Conservation (phyloP, 2,797 vertebrate species). For the Trachops cirrhosus region DNA sequence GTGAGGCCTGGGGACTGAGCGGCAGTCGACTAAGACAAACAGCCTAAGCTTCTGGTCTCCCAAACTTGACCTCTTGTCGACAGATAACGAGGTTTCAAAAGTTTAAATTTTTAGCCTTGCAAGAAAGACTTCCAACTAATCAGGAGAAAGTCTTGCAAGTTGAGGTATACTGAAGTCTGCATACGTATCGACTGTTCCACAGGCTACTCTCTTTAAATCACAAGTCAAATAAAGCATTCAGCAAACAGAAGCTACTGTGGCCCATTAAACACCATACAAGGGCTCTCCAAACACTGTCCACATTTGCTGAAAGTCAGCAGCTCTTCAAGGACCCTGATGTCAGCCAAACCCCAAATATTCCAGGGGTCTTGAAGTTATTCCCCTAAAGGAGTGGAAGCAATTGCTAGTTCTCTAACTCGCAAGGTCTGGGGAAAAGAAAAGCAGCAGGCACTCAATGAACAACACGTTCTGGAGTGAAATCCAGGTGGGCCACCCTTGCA, state of each 20-base stretch:
- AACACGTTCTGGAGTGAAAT: accelerated
- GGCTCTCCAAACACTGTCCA: background rate
- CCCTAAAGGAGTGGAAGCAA: background rate
- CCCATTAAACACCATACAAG: background rate
- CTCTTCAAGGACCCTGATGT: background rate
- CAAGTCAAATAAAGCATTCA: background rate
- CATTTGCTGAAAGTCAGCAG: background rate
- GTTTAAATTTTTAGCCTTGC: background rate
- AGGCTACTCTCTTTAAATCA: background rate
- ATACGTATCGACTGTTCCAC: background rate
- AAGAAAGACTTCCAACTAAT: background rate
- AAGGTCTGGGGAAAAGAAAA: background rate
- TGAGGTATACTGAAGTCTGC: background rate
- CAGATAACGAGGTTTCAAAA: background rate
- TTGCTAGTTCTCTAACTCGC: background rate
- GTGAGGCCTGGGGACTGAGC: background rate
- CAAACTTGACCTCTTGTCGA: background rate
- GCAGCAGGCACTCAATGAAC: accelerated
- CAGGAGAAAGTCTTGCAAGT: background rate
- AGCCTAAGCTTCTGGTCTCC: background rate
- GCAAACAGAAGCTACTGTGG: background rate
- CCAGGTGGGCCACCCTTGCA: background rate
- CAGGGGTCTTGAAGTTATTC: background rate
- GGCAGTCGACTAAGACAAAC: background rate
- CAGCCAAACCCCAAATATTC: background rate